Base-by-base conservation (phyloP, 2,113 vertebrate genomes). In the Nannobrachium achirus region DNA sequence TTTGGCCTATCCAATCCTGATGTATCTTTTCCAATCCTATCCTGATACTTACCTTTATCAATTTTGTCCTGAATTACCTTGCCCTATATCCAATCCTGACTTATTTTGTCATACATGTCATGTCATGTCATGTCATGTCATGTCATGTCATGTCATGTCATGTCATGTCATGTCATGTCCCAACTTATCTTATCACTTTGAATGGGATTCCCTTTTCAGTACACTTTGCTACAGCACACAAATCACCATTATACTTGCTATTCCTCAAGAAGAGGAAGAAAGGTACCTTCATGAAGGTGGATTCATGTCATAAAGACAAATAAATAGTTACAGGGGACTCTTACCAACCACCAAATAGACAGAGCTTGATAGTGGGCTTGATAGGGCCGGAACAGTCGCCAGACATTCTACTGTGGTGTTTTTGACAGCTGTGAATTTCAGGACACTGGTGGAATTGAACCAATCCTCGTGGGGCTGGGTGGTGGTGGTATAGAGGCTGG, bases 341-440 rank as follows among this genome's bases (percentile, higher is more conserved):
- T 90, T 38, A 68, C 89, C 85, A 70, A 95, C 92, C 2, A 79
- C 83, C 46, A 98, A 65, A 75, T 88, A 90, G 58, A 94, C 75
- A 0, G 81, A 88, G 46, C 85, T 84, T 15, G 85, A 89, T 18
- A 74, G 68, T 14, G 89, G 92, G 0, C 18, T 76, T 11, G 45
- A 40, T 15, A 95, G 79, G 13, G 78, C 66, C 49, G 76, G 56
- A 66, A 96, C 73, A 3, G 56, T 52, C 0, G 93, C 95, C 89
- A 89, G 80, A 66, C 97, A 98, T 19, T 86, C 90, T 78, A 98
- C 74, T 0, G 76, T 78, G 2, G 87, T 82, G 1, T 85, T 90
- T 39, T 66, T 64, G 69, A 11, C 51, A 0, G 93, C 94, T 10
- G 71, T 89, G 69, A 96, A 63, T 3, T 44, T 83, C 62, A 97